Evolutionary conservation across 2,113 vertebrate genomes (phyloP).

Genomic region (Myrmecobius fasciatus): DNA sequence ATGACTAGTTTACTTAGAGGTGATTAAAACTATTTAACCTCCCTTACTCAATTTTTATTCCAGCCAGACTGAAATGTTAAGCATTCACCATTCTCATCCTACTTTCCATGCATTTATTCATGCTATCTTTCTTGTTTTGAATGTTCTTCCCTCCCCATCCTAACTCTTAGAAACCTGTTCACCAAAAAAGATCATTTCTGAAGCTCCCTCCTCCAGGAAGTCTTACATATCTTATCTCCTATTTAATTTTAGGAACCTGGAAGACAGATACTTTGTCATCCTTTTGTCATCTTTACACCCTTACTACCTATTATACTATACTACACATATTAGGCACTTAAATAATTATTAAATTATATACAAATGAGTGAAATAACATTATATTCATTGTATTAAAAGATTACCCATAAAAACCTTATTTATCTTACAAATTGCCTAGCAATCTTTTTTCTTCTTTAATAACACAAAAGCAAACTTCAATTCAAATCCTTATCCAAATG

Average conservation of each 20-base stretch:
- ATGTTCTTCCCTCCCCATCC: background rate
- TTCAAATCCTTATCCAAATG: background rate
- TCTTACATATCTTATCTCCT: background rate
- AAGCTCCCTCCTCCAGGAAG: background rate
- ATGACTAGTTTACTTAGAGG: background rate
- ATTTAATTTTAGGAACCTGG: background rate
- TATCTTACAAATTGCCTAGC: conserved; percentile 10
- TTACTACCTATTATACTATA: background rate
- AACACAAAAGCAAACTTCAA: conserved; percentile 19
- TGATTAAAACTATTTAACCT: background rate
- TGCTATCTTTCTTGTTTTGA: background rate
- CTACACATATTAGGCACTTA: background rate
- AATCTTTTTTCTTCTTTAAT: background rate
- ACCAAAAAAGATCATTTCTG: background rate
- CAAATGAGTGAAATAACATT: background rate
- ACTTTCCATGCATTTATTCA: background rate
- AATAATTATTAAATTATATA: background rate
- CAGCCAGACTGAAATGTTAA: background rate
- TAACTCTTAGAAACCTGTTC: background rate
- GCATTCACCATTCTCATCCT: background rate
- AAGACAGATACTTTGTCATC: background rate
- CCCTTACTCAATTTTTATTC: background rate
- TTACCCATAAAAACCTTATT: background rate
- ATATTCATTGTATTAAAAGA: background rate
- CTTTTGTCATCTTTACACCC: background rate